Conservation (phyloP, 1,140 invertebrate genomes). For the Theocolax elegans region DNA sequence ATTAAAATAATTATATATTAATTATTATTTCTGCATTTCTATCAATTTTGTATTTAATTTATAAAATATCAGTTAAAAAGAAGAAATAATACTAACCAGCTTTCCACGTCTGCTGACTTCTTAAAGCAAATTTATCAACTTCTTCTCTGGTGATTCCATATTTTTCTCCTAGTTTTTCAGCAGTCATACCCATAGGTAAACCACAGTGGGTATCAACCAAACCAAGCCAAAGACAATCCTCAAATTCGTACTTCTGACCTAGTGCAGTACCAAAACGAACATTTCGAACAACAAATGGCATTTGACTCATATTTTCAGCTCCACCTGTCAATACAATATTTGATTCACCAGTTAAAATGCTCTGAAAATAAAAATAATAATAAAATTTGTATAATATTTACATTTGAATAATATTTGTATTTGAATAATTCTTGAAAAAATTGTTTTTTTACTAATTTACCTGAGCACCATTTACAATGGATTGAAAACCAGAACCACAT, state of each 20-base stretch:
- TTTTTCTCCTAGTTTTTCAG: conserved; percentile 95
- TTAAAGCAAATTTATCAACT: conserved; percentile 88
- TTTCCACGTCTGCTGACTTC: conserved; percentile 87
- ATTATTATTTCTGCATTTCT: conserved; percentile 6
- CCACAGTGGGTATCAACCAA: conserved; percentile 91
- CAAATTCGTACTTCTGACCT: conserved; percentile 82
- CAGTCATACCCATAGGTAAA: conserved; percentile 95
- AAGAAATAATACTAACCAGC: conserved; percentile 67
- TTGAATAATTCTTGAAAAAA: conserved; percentile 13
- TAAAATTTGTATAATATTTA: not conserved
- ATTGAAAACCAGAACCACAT: conserved; percentile 97
- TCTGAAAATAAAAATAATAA: conserved; percentile 68
- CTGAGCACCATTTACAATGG: conserved; percentile 90
- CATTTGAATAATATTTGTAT: not conserved
- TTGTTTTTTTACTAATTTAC: conserved; percentile 67
- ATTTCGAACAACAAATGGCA: conserved; percentile 89
- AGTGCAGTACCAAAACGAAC: conserved; percentile 92
- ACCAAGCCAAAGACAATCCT: conserved; percentile 94
- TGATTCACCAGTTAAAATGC: conserved; percentile 87
- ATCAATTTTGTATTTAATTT: not conserved
- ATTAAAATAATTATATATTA: conserved; percentile 34
- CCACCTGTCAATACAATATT: conserved; percentile 92
- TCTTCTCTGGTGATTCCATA: conserved; percentile 88
- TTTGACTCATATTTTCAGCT: conserved; percentile 94
- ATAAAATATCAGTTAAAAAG: conserved; percentile 1